These are phyloP conservation scores for Sarcophaga bullata DNA, from an alignment of 1,140 invertebrate genomes.

Conservation along the genomic window DNA sequence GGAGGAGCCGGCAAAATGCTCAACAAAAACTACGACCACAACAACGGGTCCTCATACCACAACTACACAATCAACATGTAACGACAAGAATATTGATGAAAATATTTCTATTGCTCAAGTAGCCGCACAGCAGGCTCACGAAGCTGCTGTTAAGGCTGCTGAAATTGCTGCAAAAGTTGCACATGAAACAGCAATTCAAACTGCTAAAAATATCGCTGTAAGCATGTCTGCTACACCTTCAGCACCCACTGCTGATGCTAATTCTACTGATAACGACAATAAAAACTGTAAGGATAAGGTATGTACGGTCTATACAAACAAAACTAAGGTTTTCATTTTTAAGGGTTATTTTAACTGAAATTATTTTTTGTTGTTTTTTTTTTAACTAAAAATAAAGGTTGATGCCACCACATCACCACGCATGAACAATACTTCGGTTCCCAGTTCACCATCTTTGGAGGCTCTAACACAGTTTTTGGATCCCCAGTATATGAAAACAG, in stretches of 20 bases:
- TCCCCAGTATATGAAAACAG: slow-evolving; percentile 59
- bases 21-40: slow-evolving; percentile 27
- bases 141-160: slow-evolving; percentile 9
- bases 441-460: slow-evolving; percentile 47
- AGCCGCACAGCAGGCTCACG: slow-evolving; percentile 35
- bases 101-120: not conserved
- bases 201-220: slow-evolving; percentile 19
- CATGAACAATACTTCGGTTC: slow-evolving; percentile 43
- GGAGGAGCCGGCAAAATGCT: not conserved
- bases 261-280: not conserved
- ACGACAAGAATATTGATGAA: not conserved
- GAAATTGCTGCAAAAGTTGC: slow-evolving; percentile 25
- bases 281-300: not conserved
- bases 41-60: not conserved
- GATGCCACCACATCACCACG: slow-evolving; percentile 21
- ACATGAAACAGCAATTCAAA: slow-evolving; percentile 34
- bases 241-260: slow-evolving; percentile 42
- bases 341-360: no score
- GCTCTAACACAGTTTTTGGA: slow-evolving; percentile 55
- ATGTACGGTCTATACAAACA: not conserved
- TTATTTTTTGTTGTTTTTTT: no score
- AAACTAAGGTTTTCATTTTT: no score
- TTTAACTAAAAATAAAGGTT: not conserved
- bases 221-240: slow-evolving; percentile 29
- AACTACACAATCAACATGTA: slow-evolving; percentile 2